Evolutionary conservation across 1,140 invertebrate species (phyloP), one percentile per base, ranked within the genome.

Genomic region (Drosophila biarmipes): DNA sequence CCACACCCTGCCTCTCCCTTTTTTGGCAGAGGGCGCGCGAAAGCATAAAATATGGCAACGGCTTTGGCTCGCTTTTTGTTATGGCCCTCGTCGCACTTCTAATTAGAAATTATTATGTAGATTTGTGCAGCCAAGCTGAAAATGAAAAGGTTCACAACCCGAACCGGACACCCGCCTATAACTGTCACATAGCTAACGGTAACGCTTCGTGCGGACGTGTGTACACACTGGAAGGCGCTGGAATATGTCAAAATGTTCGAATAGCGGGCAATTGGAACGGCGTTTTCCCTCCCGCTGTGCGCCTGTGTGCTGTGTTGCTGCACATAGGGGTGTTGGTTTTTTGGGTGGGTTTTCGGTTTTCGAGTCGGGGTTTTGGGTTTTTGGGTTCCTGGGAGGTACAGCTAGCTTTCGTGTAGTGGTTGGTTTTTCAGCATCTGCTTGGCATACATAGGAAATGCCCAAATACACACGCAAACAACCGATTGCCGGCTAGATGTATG

Each of bases 191-290:
- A 80, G 76, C 62, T 79, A 66, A 69, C 63, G 67, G 45, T 67
- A 48, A 48, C 34, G 55, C 38, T 31, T 52, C 35, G 54, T 58
- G 62, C 59, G 58, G 66, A 62, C 68, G 73, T 73, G 69, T 69
- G 59, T 72, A 82, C 69, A 78, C 66, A 68, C 75, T 87, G 79
- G 62, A 82, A 71, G 73, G 64, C 58, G 78, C 64, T 87, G 82
- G 82, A 87, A 87, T 78, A 89, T 87, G 74, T 81, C 71, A 79
- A 87, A 76, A 77, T 55, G 52, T 87, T 85, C 76, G 76, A 85
- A 85, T 80, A 85, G 73, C 80, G 73, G 45, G 79, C 82, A 87
- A 87, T 82, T 89, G 82, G 84, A 87, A 87, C 63, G 37, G 6
- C 59, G 38, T 55, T 77, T 63, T 74, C 57, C 59, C 80, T 54